These are phyloP conservation scores for Colletes latitarsis DNA, from an alignment of 1,140 invertebrate genomes.

Conservation along the genomic window DNA sequence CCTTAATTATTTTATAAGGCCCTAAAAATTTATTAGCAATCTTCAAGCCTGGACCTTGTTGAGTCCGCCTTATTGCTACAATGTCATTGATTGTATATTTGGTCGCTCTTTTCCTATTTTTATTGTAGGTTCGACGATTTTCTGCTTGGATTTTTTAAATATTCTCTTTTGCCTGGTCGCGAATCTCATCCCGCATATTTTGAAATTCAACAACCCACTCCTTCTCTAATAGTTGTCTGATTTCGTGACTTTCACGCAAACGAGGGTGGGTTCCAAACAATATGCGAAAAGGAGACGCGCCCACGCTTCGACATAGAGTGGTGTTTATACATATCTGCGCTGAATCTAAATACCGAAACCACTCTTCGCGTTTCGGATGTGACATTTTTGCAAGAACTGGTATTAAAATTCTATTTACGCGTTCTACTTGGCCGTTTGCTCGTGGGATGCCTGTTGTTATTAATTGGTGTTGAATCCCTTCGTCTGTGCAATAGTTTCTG, in stretches of 20 bases:
- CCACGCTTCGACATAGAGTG: slow-evolving; percentile 68
- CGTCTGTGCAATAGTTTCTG: too few relatives aligned
- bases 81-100: slow-evolving; percentile 57
- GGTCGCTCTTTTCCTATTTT: slow-evolving; percentile 45
- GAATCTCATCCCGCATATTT: slow-evolving; percentile 53
- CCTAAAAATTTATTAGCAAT: slow-evolving; percentile 9
- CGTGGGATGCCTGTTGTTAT: slow-evolving; percentile 69
- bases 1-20: not conserved
- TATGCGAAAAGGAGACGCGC: slow-evolving; percentile 70
- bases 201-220: slow-evolving; percentile 27
- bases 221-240: slow-evolving; percentile 56
- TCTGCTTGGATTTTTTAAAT: slow-evolving; percentile 69
- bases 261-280: slow-evolving; percentile 68
- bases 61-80: slow-evolving; percentile 60
- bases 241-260: slow-evolving; percentile 53
- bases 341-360: slow-evolving; percentile 66
- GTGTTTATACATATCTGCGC: slow-evolving; percentile 70
- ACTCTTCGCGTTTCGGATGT: slow-evolving; percentile 60
- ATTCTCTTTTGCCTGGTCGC: slow-evolving; percentile 59
- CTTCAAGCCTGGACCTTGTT: slow-evolving; percentile 51
- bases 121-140: slow-evolving; percentile 66
- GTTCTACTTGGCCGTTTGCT: slow-evolving; percentile 72
- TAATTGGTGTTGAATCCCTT: too few relatives aligned
- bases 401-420: slow-evolving; percentile 67
- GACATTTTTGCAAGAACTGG: slow-evolving; percentile 67